phyloP scores from a whole-genome alignment of 2,113 vertebrate genomes.

The Neolamprologus devosi region DNA sequence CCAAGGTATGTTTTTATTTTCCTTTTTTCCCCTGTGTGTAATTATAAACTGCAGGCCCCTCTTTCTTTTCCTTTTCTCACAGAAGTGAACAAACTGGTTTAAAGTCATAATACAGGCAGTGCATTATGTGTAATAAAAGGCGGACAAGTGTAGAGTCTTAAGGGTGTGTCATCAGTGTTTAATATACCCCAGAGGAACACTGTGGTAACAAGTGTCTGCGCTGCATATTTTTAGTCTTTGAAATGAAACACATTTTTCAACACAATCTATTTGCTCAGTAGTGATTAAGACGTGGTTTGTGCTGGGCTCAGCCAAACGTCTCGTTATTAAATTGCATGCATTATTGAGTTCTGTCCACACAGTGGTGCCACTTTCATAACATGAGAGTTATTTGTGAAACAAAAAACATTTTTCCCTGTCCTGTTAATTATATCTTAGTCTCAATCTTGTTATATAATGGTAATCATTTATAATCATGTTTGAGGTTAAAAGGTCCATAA shows the following conservation, averaged over 20 bases:
- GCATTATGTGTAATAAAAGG: not conserved
- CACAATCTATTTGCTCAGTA: not conserved
- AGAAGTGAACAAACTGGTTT: not conserved
- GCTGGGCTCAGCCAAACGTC: not conserved
- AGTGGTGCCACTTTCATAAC: not conserved
- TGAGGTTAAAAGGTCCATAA: not conserved
- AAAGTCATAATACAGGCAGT: not conserved
- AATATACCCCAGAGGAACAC: not conserved
- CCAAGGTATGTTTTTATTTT: not conserved
- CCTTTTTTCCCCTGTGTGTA: not conserved
- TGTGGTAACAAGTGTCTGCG: not conserved
- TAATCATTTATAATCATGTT: not conserved
- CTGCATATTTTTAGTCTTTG: not conserved
- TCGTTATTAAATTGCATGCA: not conserved
- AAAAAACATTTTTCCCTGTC: not conserved
- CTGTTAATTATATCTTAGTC: not conserved
- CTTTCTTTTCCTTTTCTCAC: not conserved
- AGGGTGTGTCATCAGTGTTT: not conserved
- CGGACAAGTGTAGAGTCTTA: not conserved
- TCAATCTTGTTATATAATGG: not conserved
- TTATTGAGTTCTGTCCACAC: not conserved
- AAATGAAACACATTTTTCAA: not conserved
- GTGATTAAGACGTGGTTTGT: not conserved
- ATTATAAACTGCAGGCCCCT: not conserved
- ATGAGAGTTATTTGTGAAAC: not conserved